Base-by-base conservation (phyloP, 2,888 invertebrate species). In the Papilio elwesi region DNA sequence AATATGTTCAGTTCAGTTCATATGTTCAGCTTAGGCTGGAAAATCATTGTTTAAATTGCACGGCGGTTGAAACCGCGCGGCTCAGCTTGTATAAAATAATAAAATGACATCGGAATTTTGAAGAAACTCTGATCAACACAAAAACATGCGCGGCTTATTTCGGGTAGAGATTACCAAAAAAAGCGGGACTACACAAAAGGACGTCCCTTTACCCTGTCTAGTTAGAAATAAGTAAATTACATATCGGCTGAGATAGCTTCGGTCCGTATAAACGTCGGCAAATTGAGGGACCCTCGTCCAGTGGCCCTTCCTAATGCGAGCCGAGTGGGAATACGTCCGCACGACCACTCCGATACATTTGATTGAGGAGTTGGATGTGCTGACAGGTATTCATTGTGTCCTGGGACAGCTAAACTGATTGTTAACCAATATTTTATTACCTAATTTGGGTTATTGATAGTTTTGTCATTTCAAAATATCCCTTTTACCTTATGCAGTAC, bases 201-300 rank as follows among this genome's bases (percentile, higher is more conserved):
- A 70, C 67, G 75, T 74, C 69, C 74, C 78, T 72, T 77, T 80
- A 74, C 76, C 78, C 75, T 76, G 53, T 49, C 74, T 77, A 79
- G 78, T 81, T 82, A 79, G 77, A 78, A 78, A 76, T 83, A 82
- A 82, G 78, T 82, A 82, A 82, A 82, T 81, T 81, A 80, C 77
- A 67, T 76, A 78, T 78, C 66, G 67, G 65, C 63, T 26, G 55
- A 59, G 64, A 71, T 53, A 69, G 63, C 62, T 36, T 64, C 73
- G 70, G 53, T 78, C 78, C 80, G 81, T 81, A 82, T 85, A 87
- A 87, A 86, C 83, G 85, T 85, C 83, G 82, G 82, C 80, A 83
- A 87, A 87, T 88, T 85, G 87, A 81, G 80, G 79, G 77, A 88
- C 86, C 85, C 85, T 87, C 84, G 81, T 87, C 87, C 80, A 76